Conservation (phyloP, 2,888 invertebrate species). For the Caenorhabditis macrosperma region DNA sequence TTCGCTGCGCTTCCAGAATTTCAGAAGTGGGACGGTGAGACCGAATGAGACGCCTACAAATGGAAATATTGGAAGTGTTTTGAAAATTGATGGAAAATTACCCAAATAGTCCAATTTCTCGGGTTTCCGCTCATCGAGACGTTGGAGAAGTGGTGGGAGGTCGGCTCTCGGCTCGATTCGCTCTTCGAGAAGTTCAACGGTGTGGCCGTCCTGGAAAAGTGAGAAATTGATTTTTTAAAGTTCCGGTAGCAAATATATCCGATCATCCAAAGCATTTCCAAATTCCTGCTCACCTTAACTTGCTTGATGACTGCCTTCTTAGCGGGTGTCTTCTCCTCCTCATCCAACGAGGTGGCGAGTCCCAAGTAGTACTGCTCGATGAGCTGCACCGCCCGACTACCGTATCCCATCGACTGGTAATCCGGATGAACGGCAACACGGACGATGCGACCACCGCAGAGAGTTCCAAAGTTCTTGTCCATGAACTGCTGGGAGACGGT, state of each 20-base stretch:
- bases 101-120: slow-evolving; percentile 93
- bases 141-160: slow-evolving; percentile 91
- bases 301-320: slow-evolving; percentile 36
- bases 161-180: slow-evolving; percentile 87
- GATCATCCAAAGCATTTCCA: too few relatives aligned
- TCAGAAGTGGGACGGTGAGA: slow-evolving; percentile 78
- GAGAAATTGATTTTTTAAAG: background rate
- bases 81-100: slow-evolving; percentile 83
- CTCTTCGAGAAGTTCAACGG: slow-evolving; percentile 86
- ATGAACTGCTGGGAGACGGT: slow-evolving; percentile 91
- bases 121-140: slow-evolving; percentile 89
- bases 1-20: slow-evolving; percentile 88
- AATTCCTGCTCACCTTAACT: slow-evolving; percentile 51
- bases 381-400: slow-evolving; percentile 88
- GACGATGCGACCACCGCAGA: slow-evolving; percentile 92
- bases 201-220: slow-evolving; percentile 62
- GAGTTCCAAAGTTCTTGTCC: slow-evolving; percentile 92
- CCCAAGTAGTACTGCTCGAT: slow-evolving; percentile 92
- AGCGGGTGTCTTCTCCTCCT: slow-evolving; percentile 46
- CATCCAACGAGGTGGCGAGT: slow-evolving; percentile 81
- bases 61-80: background rate
- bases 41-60: slow-evolving; percentile 76
- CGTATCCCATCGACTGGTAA: slow-evolving; percentile 96
- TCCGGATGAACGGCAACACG: slow-evolving; percentile 98
- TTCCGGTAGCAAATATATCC: slow-evolving; percentile 1